Percentiles rank a stretch among this genome's conserved stretches.
phyloP scores from a whole-genome alignment of 2,888 invertebrate species.

The Smittia aterrima region DNA sequence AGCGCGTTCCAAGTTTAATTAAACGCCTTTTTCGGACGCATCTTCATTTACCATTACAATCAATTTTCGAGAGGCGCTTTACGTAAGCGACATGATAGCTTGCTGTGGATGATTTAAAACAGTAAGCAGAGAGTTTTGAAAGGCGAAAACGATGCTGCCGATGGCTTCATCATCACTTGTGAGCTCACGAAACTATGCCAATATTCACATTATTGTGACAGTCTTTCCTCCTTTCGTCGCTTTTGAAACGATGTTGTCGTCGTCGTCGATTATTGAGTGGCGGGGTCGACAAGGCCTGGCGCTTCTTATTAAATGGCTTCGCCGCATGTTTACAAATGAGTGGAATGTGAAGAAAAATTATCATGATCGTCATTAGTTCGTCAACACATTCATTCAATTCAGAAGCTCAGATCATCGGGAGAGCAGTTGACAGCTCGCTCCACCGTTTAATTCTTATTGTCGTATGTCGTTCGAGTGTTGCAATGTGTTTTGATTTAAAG shows the following conservation, averaged over 20 bases:
- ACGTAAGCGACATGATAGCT: not conserved
- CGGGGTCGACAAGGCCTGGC: not conserved
- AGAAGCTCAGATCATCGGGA: not conserved
- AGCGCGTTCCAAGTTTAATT: not conserved
- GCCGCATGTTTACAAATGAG: not conserved
- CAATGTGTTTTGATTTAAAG: constrained; percentile 4
- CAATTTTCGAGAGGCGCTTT: not conserved
- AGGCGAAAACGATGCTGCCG: not conserved
- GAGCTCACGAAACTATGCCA: not conserved
- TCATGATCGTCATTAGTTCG: not conserved
- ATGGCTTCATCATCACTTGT: not conserved
- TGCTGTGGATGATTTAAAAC: constrained; percentile 5
- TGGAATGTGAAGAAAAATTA: not conserved
- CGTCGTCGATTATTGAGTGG: not conserved
- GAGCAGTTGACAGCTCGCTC: not conserved
- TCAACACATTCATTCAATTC: not conserved
- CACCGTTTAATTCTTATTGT: not conserved
- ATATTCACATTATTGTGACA: not conserved
- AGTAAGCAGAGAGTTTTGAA: constrained; percentile 8
- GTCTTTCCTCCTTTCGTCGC: not conserved
- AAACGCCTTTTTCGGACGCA: not conserved
- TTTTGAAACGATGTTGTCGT: not conserved
- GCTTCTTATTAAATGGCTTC: constrained; percentile 1
- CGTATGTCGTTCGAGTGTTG: not conserved
- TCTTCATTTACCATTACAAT: not conserved